Percentiles rank a stretch among this genome's conserved stretches.
These are phyloP conservation scores for Anoncus sp. DNA, from an alignment of 2,888 invertebrate genomes.

Conservation along the genomic window DNA sequence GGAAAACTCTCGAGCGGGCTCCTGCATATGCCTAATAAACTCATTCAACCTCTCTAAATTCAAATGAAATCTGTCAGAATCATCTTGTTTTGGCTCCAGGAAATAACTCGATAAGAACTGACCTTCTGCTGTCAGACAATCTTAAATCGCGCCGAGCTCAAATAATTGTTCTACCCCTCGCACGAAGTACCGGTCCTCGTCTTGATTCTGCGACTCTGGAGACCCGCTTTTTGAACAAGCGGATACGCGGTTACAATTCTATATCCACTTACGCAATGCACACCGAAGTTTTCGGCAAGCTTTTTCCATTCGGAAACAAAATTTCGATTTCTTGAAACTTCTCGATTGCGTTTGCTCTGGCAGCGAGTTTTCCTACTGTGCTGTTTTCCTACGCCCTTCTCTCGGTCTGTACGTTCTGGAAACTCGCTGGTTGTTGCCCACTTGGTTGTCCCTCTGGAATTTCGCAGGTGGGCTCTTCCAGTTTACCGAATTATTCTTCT, in stretches of 20 bases:
- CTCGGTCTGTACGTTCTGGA: too few relatives aligned
- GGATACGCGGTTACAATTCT: slow-evolving; percentile 20
- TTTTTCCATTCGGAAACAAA: slow-evolving; percentile 37
- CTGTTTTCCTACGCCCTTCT: slow-evolving; percentile 37
- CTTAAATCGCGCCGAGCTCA: slow-evolving; percentile 36
- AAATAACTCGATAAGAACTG: slow-evolving; percentile 62
- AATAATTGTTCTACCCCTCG: slow-evolving; percentile 40
- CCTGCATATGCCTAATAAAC: too few relatives aligned
- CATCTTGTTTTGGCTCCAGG: slow-evolving; percentile 58
- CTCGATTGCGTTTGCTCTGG: slow-evolving; percentile 27
- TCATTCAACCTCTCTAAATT: slow-evolving; percentile 49
- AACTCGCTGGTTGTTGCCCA: slow-evolving; percentile 33
- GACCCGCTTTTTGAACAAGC: slow-evolving; percentile 10
- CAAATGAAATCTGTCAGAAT: slow-evolving; percentile 54
- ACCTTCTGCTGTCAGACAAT: slow-evolving; percentile 4
- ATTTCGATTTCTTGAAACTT: slow-evolving; percentile 46
- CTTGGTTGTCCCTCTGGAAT: slow-evolving; percentile 37
- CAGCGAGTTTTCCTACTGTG: slow-evolving; percentile 29
- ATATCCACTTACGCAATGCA: slow-evolving; percentile 34
- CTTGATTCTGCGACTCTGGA: not conserved
- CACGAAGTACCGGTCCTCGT: slow-evolving; percentile 3
- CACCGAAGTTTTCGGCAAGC: slow-evolving; percentile 32
- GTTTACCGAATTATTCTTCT: slow-evolving; percentile 12
- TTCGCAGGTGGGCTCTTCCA: slow-evolving; percentile 34
- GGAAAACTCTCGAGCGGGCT: too few relatives aligned